Evolutionary conservation across 2,888 invertebrate genomes (phyloP).

Genomic region (Trypoxylon attenuatum): DNA sequence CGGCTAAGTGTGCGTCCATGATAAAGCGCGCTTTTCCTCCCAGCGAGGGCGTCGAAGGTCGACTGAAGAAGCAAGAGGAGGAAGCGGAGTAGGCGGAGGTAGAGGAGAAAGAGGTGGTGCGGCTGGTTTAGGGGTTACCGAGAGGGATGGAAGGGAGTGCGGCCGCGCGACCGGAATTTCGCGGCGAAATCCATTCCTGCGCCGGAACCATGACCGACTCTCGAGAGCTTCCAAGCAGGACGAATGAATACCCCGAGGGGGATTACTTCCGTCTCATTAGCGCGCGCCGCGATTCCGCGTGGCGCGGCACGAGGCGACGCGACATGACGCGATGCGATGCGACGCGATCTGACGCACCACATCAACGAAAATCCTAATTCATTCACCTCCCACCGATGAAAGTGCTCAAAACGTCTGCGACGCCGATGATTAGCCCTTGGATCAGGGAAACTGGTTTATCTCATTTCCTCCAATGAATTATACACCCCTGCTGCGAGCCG

Average conservation of each 20-base stretch:
- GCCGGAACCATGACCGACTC: constrained; percentile 54
- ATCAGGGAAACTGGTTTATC: constrained; percentile 14
- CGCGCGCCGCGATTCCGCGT: constrained; percentile 44
- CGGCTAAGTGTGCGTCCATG: constrained; percentile 18
- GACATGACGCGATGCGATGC: no score
- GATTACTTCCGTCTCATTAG: constrained; percentile 65
- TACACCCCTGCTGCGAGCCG: no score
- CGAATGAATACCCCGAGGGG: constrained; percentile 54
- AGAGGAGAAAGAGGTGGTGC: constrained; percentile 14
- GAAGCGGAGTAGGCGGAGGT: no score
- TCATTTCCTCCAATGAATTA: neutral
- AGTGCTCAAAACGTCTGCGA: constrained; percentile 31
- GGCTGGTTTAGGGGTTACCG: constrained; percentile 52
- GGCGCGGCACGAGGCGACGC: constrained; percentile 37
- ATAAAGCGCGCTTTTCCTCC: constrained; percentile 40
- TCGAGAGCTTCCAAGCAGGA: constrained; percentile 49
- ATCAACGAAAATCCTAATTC: constrained; percentile 49
- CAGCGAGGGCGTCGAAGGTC: constrained; percentile 44
- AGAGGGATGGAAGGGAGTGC: no score
- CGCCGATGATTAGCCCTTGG: constrained; percentile 37
- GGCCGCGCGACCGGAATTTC: constrained; percentile 53
- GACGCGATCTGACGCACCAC: no score
- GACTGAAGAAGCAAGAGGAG: no score
- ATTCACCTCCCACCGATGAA: constrained; percentile 31
- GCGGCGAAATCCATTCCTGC: constrained; percentile 49